phyloP scores from a whole-genome alignment of 2,113 vertebrate species.

The Tupaia chinensis region DNA sequence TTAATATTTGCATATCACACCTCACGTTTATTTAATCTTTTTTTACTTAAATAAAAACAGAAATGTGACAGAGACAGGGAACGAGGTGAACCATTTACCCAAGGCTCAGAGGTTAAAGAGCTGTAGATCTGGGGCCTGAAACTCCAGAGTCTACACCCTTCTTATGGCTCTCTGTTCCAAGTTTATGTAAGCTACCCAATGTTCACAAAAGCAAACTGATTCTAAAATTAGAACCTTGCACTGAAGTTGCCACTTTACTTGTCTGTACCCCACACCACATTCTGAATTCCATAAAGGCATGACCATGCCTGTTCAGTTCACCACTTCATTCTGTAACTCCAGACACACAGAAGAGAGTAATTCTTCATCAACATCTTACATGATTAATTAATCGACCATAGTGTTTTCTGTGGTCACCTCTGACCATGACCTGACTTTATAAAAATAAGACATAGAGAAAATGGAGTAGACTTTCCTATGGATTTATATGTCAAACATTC shows the following conservation, averaged over 20 bases:
- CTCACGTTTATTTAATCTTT: neutral
- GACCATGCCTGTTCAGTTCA: neutral
- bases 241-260: neutral
- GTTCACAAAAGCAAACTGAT: constrained; percentile 26
- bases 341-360: neutral
- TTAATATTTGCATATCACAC: neutral
- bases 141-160: neutral
- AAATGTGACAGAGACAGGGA: neutral
- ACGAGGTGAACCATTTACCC: neutral
- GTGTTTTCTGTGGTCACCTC: neutral
- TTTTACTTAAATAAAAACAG: constrained; percentile 46
- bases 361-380: neutral
- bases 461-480: neutral
- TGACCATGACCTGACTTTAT: neutral
- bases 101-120: neutral
- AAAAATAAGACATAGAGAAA: neutral
- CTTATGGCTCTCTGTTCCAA: neutral
- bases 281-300: constrained; percentile 37
- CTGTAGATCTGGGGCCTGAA: neutral
- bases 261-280: neutral
- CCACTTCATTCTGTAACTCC: neutral
- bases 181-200: neutral
- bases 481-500: neutral
- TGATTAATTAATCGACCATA: constrained; percentile 30
- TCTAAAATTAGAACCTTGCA: constrained; percentile 55